Conservation (phyloP, 2,888 invertebrate species). For the Ophion slaviceki region DNA sequence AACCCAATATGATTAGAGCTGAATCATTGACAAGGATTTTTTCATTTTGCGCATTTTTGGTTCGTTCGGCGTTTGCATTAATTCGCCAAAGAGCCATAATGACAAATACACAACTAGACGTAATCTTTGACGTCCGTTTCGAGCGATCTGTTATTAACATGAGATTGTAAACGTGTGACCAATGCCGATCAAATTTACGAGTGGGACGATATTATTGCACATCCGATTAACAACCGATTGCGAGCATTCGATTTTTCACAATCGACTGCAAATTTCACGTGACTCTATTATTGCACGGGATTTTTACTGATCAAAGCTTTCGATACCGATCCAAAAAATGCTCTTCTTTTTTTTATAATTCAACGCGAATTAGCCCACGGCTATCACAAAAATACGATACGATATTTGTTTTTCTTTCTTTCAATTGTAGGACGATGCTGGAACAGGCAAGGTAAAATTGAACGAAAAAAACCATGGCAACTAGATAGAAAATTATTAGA, state of each 20-base stretch:
- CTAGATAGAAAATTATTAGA: slow-evolving; percentile 42
- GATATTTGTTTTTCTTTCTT: slow-evolving; percentile 72
- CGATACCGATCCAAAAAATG: neutral
- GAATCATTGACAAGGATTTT: neutral
- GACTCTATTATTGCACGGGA: slow-evolving; percentile 3
- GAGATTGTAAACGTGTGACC: neutral
- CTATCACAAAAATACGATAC: slow-evolving; percentile 49
- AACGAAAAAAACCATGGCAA: slow-evolving; percentile 43
- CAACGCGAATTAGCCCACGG: slow-evolving; percentile 16
- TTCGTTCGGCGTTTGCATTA: neutral
- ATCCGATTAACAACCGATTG: neutral
- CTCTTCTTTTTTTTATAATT: neutral
- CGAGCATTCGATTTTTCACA: neutral
- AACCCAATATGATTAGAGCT: neutral
- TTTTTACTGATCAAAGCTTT: neutral
- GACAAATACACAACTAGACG: neutral
- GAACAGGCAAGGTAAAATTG: slow-evolving; percentile 77
- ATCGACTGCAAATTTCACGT: neutral
- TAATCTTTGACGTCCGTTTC: neutral
- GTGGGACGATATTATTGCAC: neutral
- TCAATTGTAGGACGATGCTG: slow-evolving; percentile 79
- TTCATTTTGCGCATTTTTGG: neutral
- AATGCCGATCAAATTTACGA: neutral
- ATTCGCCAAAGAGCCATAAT: neutral
- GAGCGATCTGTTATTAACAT: neutral